Base-by-base conservation (phyloP, 2,888 invertebrate species). In the Epirrhoe tristata region DNA sequence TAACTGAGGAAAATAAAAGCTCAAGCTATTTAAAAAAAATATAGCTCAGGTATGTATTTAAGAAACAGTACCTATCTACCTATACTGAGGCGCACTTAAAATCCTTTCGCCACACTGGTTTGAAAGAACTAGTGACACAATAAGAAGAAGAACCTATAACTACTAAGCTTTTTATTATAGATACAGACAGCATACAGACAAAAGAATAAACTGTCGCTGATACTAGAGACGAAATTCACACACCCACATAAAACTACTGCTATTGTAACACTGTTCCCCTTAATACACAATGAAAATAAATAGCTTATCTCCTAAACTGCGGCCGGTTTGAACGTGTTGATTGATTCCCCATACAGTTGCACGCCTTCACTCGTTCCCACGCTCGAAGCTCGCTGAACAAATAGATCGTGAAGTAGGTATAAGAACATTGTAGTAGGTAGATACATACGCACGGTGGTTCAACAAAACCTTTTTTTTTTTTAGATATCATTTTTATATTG, bases 251-350 rank as follows among this genome's bases (percentile, higher is more conserved):
- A 12, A 12, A 43, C 39, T 7, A 7, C 34, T 34, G 6, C 32
- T 53, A 46, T 62, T 56, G 36, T 51, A 31, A 51, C 59, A 31
- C 31, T 31, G 31, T 52, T 43, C 57, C 61, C 55, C 34, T 24
- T 36, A 55, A 34, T 50, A 50, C 36, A 51, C 63, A 63, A 63
- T 58, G 58, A 58, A 64, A 64, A 58, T 64, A 55, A 58, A 61
- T 48, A 64, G 64, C 64, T 64, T 63, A 63, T 64, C 64, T 64
- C 50, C 32, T 55, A 58, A 58, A 31, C 46, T 48, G 58, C 48
- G n/a, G 50, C 39, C 43, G 31, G 24, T 58, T 46, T 36, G 4
- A 36, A 12, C n/a, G 62, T 63, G 67, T 63, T 63, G 67, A 67
- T 62, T 62, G 66, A 58, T 66, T 58, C 43, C 52, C 57, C 57